These are phyloP conservation scores for Candoia aspera DNA, from an alignment of 2,113 vertebrate species.

Conservation along the genomic window DNA sequence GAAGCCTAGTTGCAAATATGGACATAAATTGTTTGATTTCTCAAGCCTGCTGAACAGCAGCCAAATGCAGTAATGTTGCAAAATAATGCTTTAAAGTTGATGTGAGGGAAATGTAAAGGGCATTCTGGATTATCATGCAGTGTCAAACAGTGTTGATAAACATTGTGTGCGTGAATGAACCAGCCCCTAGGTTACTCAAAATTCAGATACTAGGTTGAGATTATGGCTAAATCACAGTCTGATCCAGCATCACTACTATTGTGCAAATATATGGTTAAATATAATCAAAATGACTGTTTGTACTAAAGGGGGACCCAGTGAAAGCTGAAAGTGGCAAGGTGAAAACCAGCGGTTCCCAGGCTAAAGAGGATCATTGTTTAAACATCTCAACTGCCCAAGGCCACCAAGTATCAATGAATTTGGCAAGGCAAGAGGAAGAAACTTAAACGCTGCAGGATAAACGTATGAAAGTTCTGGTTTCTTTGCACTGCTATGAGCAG, in stretches of 20 bases:
- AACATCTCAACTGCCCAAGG: neutral
- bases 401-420: neutral
- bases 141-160: neutral
- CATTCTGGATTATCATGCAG: neutral
- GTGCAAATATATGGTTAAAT: neutral
- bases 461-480: neutral
- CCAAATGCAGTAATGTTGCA: neutral
- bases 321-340: neutral
- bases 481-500: neutral
- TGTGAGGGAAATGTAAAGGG: neutral
- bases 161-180: neutral
- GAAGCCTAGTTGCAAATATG: no score
- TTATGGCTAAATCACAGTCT: neutral
- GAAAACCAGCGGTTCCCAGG: neutral
- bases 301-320: neutral
- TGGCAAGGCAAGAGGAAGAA: neutral
- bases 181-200: neutral
- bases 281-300: neutral
- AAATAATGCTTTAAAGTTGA: neutral
- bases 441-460: neutral
- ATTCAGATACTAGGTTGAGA: neutral
- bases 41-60: no score
- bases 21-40: no score
- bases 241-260: no score
- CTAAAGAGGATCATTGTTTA: neutral